These are phyloP conservation scores for Pteronotus mesoamericanus DNA, from an alignment of 2,797 vertebrate species.

Conservation along the genomic window DNA sequence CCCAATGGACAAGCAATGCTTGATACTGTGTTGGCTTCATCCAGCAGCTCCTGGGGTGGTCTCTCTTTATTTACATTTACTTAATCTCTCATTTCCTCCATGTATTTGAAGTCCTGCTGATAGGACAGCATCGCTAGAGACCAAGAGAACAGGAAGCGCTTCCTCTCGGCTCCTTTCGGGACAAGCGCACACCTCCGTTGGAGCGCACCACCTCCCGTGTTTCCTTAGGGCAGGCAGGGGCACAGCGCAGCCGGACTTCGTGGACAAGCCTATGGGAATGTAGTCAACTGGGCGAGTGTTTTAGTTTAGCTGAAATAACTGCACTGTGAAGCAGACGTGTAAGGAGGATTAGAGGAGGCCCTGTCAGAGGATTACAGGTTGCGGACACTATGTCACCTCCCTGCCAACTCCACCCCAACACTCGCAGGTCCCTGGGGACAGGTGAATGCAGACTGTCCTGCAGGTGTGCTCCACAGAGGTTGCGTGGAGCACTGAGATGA, in stretches of 20 bases:
- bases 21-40: rapidly evolving
- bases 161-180: not conserved
- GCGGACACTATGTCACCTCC: not conserved
- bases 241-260: not conserved
- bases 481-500: not conserved
- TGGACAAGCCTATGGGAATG: not conserved
- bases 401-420: not conserved
- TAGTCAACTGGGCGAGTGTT: not conserved
- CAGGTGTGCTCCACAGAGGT: not conserved
- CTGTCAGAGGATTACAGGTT: rapidly evolving
- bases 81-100: not conserved
- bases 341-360: not conserved
- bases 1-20: rapidly evolving
- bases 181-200: not conserved
- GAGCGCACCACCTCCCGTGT: not conserved
- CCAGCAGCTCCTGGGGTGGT: not conserved
- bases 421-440: not conserved
- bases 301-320: not conserved
- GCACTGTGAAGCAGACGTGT: not conserved
- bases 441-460: not conserved
- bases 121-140: not conserved
- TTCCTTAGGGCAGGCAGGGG: not conserved
- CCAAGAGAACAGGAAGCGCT: not conserved
- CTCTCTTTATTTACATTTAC: not conserved
- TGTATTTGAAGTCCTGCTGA: not conserved